Percentiles rank a stretch among this genome's conserved stretches.
phyloP scores from a whole-genome alignment of 2,113 vertebrate species.

The Sigmodon hispidus region DNA sequence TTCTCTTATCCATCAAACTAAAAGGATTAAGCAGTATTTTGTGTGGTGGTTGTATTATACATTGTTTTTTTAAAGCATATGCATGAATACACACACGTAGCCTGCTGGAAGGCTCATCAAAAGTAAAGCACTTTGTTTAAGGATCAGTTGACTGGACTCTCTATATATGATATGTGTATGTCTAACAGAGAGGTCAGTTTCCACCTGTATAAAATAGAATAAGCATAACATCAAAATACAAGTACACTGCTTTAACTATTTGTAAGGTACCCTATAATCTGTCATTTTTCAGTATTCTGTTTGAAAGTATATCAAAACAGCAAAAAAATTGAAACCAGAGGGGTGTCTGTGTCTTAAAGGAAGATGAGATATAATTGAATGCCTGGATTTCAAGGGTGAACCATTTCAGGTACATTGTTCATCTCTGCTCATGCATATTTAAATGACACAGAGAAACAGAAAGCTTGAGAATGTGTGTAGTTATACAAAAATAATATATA shows the following conservation, averaged over 20 bases:
- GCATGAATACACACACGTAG: neutral
- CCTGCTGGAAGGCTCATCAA: neutral
- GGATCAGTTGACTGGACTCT: neutral
- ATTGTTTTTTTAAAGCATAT: neutral
- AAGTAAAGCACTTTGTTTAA: constrained; percentile 33
- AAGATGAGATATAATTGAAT: neutral
- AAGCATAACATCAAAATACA: neutral
- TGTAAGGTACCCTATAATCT: neutral
- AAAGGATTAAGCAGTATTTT: constrained; percentile 31
- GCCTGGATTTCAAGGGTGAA: neutral
- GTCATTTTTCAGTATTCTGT: neutral
- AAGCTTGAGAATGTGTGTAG: neutral
- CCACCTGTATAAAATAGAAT: neutral
- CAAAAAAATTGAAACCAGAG: neutral
- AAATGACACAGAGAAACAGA: neutral
- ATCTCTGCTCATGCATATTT: neutral
- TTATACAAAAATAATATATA: neutral
- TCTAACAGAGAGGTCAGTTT: neutral
- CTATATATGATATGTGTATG: neutral
- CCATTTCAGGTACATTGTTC: neutral
- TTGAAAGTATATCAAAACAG: neutral
- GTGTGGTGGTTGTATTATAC: neutral
- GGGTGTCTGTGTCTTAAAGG: neutral
- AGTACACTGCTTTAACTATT: neutral
- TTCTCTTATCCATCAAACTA: constrained; percentile 66